Conservation (phyloP, 2,113 vertebrate genomes). For the Vulpes lagopus region DNA sequence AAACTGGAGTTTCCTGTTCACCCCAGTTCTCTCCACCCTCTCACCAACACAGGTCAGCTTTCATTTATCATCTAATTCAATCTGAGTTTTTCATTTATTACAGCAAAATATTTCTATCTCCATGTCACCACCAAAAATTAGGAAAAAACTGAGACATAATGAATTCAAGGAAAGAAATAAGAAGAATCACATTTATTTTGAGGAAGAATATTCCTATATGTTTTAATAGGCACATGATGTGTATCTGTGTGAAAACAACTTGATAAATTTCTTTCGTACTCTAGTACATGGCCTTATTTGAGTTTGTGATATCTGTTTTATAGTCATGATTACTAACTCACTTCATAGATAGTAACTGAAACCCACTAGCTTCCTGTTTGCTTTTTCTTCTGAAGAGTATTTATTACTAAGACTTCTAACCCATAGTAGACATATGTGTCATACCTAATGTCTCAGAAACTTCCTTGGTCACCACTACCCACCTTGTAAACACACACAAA, state of each 20-base stretch:
- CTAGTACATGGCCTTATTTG: neutral
- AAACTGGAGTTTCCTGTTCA: neutral
- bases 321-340: neutral
- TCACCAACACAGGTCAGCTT: neutral
- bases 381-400: neutral
- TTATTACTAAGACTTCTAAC: neutral
- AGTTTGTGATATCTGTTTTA: neutral
- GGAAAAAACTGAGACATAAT: neutral
- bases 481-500: neutral
- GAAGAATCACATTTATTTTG: neutral
- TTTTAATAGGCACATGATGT: neutral
- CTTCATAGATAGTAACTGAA: conserved; percentile 34
- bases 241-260: neutral
- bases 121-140: neutral
- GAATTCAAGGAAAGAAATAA: conserved; percentile 17
- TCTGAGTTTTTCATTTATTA: neutral
- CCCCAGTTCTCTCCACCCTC: neutral
- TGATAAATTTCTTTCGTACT: neutral
- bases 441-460: neutral
- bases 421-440: neutral
- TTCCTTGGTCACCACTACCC: neutral
- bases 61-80: neutral
- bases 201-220: neutral
- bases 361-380: conserved; percentile 64
- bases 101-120: neutral